A percentile compares a stretch with the other conserved stretches of the same genome.
phyloP scores from a whole-genome alignment of 2,888 invertebrate genomes.

The Stomorhina lunata region DNA sequence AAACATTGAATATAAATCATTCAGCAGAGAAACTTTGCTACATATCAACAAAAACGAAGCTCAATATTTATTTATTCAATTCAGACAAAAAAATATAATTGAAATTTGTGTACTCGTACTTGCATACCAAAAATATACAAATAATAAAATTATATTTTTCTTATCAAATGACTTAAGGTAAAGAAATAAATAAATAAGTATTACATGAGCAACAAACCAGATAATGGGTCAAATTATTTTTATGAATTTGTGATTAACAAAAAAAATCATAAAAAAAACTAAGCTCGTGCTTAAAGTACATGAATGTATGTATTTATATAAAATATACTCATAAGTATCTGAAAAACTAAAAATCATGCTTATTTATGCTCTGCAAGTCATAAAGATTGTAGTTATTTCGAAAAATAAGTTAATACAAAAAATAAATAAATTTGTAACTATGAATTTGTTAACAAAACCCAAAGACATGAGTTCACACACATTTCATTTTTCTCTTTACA shows the following conservation, averaged over 20 bases:
- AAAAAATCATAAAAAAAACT: neutral
- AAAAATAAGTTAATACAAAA: slow-evolving; percentile 6
- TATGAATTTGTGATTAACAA: slow-evolving; percentile 24
- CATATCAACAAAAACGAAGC: no score
- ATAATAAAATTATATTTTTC: slow-evolving; percentile 21
- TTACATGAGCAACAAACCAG: slow-evolving; percentile 19
- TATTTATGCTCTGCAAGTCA: slow-evolving; percentile 46
- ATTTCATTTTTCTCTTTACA: neutral
- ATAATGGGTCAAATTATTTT: slow-evolving; percentile 39
- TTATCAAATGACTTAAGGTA: neutral
- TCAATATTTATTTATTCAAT: neutral
- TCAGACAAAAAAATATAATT: neutral
- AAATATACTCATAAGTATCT: neutral
- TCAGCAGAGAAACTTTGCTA: no score
- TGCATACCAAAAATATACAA: slow-evolving; percentile 13
- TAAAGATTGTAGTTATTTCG: slow-evolving; percentile 32
- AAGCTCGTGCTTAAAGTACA: neutral
- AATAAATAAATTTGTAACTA: neutral
- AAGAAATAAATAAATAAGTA: neutral
- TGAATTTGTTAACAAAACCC: slow-evolving; percentile 1
- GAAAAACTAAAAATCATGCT: neutral
- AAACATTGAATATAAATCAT: no score
- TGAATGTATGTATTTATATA: neutral
- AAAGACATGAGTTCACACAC: neutral
- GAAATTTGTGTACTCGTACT: slow-evolving; percentile 19